Percentiles rank a stretch among this genome's conserved stretches.
Evolutionary conservation across 2,888 invertebrate genomes (phyloP).

Genomic region (Metellina segmentata): DNA sequence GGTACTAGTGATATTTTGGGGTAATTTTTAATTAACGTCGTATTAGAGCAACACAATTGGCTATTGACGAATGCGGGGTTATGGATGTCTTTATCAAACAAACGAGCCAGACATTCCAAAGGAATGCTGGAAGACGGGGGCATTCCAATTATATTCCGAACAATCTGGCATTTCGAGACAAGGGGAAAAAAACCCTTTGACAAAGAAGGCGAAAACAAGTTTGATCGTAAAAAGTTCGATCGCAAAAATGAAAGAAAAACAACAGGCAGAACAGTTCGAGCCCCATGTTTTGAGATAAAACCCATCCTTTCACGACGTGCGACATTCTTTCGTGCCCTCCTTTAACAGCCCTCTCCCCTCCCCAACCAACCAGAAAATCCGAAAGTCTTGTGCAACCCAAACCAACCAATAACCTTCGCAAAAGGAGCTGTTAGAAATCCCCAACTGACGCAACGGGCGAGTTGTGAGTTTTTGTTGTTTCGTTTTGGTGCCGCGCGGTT

Average conservation of each 20-base stretch:
- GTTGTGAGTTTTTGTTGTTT: conserved; percentile 21
- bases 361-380: background rate
- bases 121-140: background rate
- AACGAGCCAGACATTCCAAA: background rate
- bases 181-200: background rate
- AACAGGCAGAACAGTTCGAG: background rate
- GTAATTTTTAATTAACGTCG: no score
- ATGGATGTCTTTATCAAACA: background rate
- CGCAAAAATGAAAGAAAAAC: background rate
- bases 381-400: conserved; percentile 10
- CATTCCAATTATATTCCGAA: background rate
- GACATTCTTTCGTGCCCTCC: background rate
- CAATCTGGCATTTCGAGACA: background rate
- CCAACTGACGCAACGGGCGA: conserved; percentile 42
- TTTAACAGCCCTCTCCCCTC: background rate
- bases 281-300: conserved; percentile 15
- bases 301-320: background rate
- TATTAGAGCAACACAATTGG: no score
- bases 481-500: background rate
- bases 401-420: conserved; percentile 47
- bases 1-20: no score
- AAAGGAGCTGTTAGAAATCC: background rate
- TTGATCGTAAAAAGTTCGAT: background rate
- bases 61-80: no score
- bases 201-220: background rate